These are phyloP conservation scores for Macrosiphum euphorbiae DNA, from an alignment of 2,888 invertebrate genomes.

Conservation along the genomic window DNA sequence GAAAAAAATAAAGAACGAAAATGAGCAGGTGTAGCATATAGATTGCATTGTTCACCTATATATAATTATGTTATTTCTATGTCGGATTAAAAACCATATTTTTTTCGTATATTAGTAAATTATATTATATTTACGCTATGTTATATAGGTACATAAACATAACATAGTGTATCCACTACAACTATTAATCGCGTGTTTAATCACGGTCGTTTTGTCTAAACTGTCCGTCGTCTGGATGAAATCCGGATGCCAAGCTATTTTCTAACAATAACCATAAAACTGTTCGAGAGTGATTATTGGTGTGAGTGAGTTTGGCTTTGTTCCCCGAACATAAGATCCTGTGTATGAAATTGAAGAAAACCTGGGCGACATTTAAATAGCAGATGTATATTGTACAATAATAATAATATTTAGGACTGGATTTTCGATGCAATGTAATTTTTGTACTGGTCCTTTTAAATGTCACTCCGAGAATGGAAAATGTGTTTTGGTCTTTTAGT, in stretches of 20 bases:
- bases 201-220: background rate
- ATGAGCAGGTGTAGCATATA: background rate
- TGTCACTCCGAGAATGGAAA: background rate
- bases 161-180: background rate
- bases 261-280: slow-evolving; percentile 32
- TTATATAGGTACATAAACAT: background rate
- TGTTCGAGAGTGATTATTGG: slow-evolving; percentile 13
- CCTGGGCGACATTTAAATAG: background rate
- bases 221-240: background rate
- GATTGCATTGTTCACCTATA: no score
- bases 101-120: no score
- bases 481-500: background rate
- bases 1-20: background rate
- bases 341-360: background rate
- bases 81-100: no score
- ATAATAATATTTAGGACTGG: background rate
- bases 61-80: no score
- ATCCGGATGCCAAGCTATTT: background rate
- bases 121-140: no score
- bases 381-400: background rate
- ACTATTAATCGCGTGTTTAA: background rate
- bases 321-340: background rate
- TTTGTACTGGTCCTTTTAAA: background rate
- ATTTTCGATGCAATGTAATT: background rate
- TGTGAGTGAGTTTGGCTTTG: slow-evolving; percentile 20